These are phyloP conservation scores for Varanus salvator DNA, from an alignment of 2,113 vertebrate genomes.

Conservation along the genomic window DNA sequence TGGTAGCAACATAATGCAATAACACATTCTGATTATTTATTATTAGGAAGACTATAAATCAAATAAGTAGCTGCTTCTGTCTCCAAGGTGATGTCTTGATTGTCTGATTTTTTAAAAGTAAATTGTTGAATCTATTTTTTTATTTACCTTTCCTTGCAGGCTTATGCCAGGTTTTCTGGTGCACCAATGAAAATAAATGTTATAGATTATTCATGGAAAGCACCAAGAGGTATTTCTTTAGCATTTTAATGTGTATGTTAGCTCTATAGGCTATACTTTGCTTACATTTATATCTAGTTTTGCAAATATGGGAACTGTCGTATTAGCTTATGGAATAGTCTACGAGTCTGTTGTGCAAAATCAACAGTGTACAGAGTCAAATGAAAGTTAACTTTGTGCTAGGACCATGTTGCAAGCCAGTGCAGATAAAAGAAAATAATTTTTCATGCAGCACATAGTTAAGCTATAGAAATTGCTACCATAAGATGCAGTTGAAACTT, in stretches of 20 bases:
- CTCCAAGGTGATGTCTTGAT: neutral
- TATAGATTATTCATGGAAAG: constrained; percentile 90
- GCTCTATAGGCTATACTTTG: neutral
- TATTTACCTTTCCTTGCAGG: constrained; percentile 79
- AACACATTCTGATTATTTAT: neutral
- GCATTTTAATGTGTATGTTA: neutral
- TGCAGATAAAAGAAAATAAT: neutral
- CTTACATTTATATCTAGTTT: neutral
- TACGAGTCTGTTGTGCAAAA: neutral
- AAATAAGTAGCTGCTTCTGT: neutral
- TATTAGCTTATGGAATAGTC: neutral
- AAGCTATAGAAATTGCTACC: too few species aligned
- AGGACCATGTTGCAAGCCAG: neutral
- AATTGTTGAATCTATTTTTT: neutral
- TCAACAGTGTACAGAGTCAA: neutral
- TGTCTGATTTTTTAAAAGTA: neutral
- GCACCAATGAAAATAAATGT: constrained; percentile 85
- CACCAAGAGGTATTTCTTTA: constrained; percentile 83
- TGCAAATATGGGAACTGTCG: rapidly evolving
- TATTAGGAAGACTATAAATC: neutral
- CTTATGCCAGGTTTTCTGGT: constrained; percentile 92
- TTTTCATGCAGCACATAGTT: too few species aligned
- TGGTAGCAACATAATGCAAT: neutral
- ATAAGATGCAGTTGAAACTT: too few species aligned
- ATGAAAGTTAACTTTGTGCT: neutral